These are phyloP conservation scores for Nesospiza acunhae DNA, from an alignment of 2,113 vertebrate species.

Conservation along the genomic window DNA sequence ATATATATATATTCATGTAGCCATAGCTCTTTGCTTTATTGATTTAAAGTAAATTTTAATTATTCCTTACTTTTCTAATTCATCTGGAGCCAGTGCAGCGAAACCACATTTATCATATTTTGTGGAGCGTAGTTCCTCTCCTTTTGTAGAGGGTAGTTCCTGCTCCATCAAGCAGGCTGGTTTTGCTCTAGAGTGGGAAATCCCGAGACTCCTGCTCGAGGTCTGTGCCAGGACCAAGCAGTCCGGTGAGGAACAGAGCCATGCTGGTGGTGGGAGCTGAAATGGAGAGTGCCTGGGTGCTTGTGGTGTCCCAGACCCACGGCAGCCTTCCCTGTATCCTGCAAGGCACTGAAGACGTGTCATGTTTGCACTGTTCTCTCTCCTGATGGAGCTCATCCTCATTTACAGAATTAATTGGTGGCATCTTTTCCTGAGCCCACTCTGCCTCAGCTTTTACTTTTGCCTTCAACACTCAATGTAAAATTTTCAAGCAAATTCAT, in stretches of 20 bases:
- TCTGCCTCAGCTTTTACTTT: not conserved
- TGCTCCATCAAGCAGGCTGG: not conserved
- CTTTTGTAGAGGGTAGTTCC: not conserved
- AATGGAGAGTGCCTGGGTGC: rapidly evolving
- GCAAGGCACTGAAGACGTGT: not conserved
- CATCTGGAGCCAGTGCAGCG: not conserved
- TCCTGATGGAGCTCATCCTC: not conserved
- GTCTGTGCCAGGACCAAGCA: not conserved
- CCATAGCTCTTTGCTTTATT: not conserved
- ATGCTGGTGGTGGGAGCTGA: not conserved
- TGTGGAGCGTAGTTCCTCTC: not conserved
- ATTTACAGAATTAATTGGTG: not conserved
- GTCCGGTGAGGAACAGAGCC: not conserved
- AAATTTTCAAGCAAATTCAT: not conserved
- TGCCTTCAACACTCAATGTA: not conserved
- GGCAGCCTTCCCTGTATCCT: not conserved
- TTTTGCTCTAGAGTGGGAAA: not conserved
- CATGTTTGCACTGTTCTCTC: not conserved
- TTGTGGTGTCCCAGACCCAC: not conserved
- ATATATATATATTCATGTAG: not conserved
- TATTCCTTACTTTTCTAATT: not conserved
- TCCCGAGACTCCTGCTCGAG: not conserved
- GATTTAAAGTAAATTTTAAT: not conserved
- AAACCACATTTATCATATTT: not conserved
- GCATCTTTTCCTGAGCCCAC: not conserved